Evolutionary conservation across 2,888 invertebrate species (phyloP).

Genomic region (Brenthis ino): DNA sequence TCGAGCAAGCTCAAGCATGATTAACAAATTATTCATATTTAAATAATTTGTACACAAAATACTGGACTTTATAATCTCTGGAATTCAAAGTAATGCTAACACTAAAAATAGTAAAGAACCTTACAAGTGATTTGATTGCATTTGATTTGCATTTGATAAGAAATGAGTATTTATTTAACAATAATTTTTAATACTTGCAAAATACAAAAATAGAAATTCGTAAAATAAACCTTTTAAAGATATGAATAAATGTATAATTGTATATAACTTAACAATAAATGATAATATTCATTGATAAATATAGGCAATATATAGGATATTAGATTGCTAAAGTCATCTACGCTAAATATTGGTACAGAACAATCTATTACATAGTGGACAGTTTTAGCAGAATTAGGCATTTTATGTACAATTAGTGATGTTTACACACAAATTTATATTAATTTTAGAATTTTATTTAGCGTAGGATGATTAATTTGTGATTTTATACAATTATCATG

Average conservation of each 20-base stretch:
- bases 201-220: conserved; percentile 45
- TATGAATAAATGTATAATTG: conserved; percentile 23
- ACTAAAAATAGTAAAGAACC: neutral
- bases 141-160: conserved; percentile 26
- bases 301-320: conserved; percentile 7
- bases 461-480: neutral
- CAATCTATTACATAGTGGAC: conserved; percentile 25
- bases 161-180: conserved; percentile 41
- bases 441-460: neutral
- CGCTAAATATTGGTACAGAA: conserved; percentile 24
- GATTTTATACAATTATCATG: conserved; percentile 4
- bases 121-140: conserved; percentile 4
- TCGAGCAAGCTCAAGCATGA: conserved; percentile 26
- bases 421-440: neutral
- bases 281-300: conserved; percentile 17
- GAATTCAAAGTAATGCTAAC: conserved; percentile 24
- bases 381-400: conserved; percentile 23
- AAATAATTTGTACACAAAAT: conserved; percentile 41
- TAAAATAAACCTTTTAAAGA: conserved; percentile 34
- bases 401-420: conserved; percentile 7
- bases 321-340: conserved; percentile 3
- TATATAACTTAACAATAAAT: conserved; percentile 24
- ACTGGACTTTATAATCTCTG: conserved; percentile 38
- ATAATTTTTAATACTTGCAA: conserved; percentile 34
- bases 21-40: conserved; percentile 27